Conservation (phyloP, 2,888 invertebrate species). For the Odiellus spinosus region DNA sequence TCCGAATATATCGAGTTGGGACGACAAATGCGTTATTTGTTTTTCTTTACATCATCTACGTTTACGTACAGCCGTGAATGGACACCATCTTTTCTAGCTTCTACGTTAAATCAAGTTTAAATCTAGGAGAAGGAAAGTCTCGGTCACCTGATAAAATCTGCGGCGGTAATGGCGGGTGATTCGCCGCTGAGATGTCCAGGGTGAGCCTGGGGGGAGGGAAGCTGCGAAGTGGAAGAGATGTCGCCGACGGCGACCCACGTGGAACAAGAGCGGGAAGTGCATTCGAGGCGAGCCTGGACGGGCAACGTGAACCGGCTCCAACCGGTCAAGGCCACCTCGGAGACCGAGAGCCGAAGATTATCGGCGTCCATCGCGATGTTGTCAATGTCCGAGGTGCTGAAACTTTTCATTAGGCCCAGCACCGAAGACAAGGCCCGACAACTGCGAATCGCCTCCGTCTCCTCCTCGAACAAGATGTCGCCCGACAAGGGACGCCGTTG, state of each 20-base stretch:
- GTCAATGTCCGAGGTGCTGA: slow-evolving; percentile 62
- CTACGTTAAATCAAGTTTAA: no score
- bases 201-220: slow-evolving; percentile 57
- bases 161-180: slow-evolving; percentile 40
- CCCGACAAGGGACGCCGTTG: slow-evolving; percentile 8
- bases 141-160: slow-evolving; percentile 37
- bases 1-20: no score
- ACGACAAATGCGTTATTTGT: no score
- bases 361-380: slow-evolving; percentile 19
- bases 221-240: slow-evolving; percentile 52
- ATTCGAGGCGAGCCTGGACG: slow-evolving; percentile 40
- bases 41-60: no score
- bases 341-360: slow-evolving; percentile 27
- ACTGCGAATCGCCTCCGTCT: slow-evolving; percentile 58
- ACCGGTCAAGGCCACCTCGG: slow-evolving; percentile 21
- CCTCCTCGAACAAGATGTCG: slow-evolving; percentile 53
- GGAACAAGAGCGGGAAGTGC: slow-evolving; percentile 54
- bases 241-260: slow-evolving; percentile 76
- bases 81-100: no score
- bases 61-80: no score
- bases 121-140: no score
- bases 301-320: slow-evolving; percentile 19
- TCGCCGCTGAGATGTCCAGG: slow-evolving; percentile 7
- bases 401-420: slow-evolving; percentile 63
- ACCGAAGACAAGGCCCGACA: slow-evolving; percentile 57